Evolutionary conservation across 2,888 invertebrate genomes (phyloP), one percentile per base, ranked within the genome.

Genomic region (Emmelina monodactyla): DNA sequence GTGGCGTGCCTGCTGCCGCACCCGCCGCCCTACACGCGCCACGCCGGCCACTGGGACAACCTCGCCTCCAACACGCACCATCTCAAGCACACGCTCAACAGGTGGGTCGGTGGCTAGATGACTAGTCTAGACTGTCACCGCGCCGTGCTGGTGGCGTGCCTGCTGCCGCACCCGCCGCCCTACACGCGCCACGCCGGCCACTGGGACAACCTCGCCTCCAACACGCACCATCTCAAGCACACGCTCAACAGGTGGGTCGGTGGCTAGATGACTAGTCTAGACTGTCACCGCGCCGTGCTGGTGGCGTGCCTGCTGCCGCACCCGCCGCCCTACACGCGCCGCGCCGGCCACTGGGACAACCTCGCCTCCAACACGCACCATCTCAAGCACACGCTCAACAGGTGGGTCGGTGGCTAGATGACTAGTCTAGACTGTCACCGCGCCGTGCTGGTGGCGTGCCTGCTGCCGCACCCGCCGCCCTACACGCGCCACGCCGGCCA

Each of bases 401-500:
- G 14, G 14, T 13, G 14, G 9, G 14, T 29, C n/a, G n/a, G n/a
- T n/a, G n/a, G n/a, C n/a, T n/a, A n/a, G n/a, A n/a, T n/a, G n/a
- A n/a, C n/a, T n/a, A n/a, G n/a, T n/a, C n/a, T n/a, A n/a, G n/a
- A n/a, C n/a, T n/a, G n/a, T n/a, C n/a, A n/a, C n/a, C n/a, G n/a
- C n/a, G n/a, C n/a, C n/a, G n/a, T n/a, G n/a, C n/a, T n/a, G n/a
- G n/a, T n/a, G n/a, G n/a, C n/a, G n/a, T n/a, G n/a, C n/a, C n/a
- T n/a, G n/a, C n/a, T n/a, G n/a, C n/a, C n/a, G n/a, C n/a, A n/a
- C n/a, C n/a, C n/a, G n/a, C n/a, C n/a, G 14, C 29, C 11, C 57
- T 92, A 90, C 61, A 91, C 92, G 14, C 81, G 92, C 52, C 90
- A 94, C 32, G 94, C 94, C 28, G 94, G 94, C 6, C 91, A 93